Conservation (phyloP, 2,113 vertebrate species). For the Bufo bufo region DNA sequence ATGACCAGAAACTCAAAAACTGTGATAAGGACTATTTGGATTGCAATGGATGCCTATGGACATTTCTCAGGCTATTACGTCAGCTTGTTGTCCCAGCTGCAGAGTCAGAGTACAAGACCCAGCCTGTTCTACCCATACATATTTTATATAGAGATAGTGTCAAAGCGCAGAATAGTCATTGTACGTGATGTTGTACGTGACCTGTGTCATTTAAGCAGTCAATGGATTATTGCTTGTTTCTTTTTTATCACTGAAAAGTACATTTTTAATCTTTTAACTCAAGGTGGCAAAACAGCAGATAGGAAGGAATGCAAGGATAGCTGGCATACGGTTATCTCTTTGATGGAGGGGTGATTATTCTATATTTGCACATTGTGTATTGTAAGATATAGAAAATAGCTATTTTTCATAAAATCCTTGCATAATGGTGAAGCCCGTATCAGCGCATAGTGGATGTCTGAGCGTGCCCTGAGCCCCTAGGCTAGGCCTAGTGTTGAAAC, state of each 20-base stretch:
- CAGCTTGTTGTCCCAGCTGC: constrained; percentile 71
- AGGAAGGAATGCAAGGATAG: background rate
- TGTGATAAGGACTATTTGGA: constrained; percentile 67
- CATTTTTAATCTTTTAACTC: background rate
- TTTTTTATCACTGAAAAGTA: background rate
- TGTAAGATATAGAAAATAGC: background rate
- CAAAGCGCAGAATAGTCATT: background rate
- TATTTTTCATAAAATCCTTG: too few species aligned
- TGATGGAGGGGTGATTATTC: too few species aligned
- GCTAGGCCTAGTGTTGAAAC: too few species aligned
- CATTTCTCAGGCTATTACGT: constrained; percentile 70
- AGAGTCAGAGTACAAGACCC: constrained; percentile 59
- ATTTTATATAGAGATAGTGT: background rate
- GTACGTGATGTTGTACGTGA: background rate
- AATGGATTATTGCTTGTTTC: background rate
- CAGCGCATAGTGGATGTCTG: too few species aligned
- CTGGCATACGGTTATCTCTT: background rate
- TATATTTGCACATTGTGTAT: background rate
- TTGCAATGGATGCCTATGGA: constrained; percentile 66
- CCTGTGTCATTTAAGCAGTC: background rate
- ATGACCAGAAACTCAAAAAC: constrained; percentile 66
- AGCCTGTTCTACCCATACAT: constrained; percentile 58
- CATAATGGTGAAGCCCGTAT: too few species aligned
- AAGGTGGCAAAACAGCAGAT: background rate
- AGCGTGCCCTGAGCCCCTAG: too few species aligned